Conservation (phyloP, 64 coral and sea anemone species). For the Platygyra sinensis region DNA sequence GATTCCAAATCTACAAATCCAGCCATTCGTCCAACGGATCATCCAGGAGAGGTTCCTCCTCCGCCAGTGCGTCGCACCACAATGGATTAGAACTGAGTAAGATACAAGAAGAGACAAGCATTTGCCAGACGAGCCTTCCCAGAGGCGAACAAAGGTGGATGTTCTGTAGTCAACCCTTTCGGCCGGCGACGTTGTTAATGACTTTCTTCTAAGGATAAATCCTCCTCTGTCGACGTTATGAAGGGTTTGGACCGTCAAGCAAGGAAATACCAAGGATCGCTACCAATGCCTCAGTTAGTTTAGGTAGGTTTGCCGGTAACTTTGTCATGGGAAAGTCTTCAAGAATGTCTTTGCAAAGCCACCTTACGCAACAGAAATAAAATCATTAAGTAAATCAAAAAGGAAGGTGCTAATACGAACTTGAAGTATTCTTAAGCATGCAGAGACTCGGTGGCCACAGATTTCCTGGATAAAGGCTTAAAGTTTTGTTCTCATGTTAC, state of each 20-base stretch:
- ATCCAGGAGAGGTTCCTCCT: slow-evolving; percentile 47
- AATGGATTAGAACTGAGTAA: slow-evolving; percentile 43
- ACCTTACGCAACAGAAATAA: no score
- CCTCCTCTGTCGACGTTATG: slow-evolving; percentile 61
- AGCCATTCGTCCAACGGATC: slow-evolving; percentile 52
- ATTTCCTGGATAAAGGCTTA: no score
- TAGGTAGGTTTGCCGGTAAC: slow-evolving; percentile 48
- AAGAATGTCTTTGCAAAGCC: no score
- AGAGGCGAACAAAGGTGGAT: slow-evolving; percentile 27
- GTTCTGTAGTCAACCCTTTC: slow-evolving; percentile 84
- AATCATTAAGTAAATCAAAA: no score
- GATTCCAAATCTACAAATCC: slow-evolving; percentile 73
- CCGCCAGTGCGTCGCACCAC: slow-evolving; percentile 22
- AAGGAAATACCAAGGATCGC: slow-evolving; percentile 77
- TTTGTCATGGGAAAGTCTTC: neutral
- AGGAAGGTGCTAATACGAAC: no score
- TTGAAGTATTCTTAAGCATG: no score
- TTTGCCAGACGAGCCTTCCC: neutral
- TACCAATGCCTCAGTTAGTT: slow-evolving; percentile 52
- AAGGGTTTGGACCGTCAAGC: slow-evolving; percentile 38
- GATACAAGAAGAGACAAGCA: slow-evolving; percentile 27
- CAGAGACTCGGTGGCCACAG: no score
- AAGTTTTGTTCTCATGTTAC: no score
- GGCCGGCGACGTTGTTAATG: slow-evolving; percentile 59
- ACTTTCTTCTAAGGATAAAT: slow-evolving; percentile 26